These are phyloP conservation scores for Coenonympha arcania DNA, from an alignment of 2,888 invertebrate species.

Conservation along the genomic window DNA sequence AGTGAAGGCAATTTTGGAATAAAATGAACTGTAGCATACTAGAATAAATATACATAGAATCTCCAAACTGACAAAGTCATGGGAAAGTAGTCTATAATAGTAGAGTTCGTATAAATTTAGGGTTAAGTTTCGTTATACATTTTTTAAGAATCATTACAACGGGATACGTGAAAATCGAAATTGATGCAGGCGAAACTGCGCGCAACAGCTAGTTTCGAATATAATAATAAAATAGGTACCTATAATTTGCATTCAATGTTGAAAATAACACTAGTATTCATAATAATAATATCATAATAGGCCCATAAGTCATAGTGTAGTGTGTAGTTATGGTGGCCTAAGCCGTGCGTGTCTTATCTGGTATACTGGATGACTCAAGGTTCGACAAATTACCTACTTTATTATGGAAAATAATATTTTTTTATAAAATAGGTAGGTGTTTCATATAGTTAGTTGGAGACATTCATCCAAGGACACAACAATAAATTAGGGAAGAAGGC, in stretches of 20 bases:
- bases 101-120: too few relatives aligned
- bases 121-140: too few relatives aligned
- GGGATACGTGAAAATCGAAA: too few relatives aligned
- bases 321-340: not conserved
- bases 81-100: too few relatives aligned
- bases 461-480: not conserved
- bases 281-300: not conserved
- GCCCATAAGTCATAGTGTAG: not conserved
- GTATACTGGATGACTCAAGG: not conserved
- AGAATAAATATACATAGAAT: too few relatives aligned
- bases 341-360: conserved; percentile 3
- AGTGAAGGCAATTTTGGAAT: too few relatives aligned
- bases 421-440: not conserved
- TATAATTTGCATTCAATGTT: not conserved
- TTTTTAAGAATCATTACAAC: too few relatives aligned
- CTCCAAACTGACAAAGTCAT: too few relatives aligned
- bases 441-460: not conserved
- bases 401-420: not conserved
- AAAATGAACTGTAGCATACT: too few relatives aligned
- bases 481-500: too few relatives aligned
- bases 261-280: not conserved
- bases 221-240: too few relatives aligned
- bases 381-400: not conserved
- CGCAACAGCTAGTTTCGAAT: not conserved
- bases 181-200: too few relatives aligned